Base-by-base conservation (phyloP, 2,888 invertebrate genomes). In the Aproaerema taeniolella region DNA sequence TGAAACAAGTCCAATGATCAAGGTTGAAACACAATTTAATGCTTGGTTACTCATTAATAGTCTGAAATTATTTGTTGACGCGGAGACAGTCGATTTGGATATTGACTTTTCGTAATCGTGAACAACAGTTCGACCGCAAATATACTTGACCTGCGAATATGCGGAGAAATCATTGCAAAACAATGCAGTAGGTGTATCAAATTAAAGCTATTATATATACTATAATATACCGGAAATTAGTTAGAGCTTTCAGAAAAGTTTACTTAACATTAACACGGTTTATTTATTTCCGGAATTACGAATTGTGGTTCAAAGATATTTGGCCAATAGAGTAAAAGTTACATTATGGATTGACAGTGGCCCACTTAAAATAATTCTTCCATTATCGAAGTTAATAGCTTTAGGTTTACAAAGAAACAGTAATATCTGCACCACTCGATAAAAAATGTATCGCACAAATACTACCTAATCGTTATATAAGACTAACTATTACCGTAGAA, bases 21-120 rank as follows among this genome's bases (percentile, higher is more conserved):
- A 40, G 40, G 40, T 35, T 34, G 31, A 32, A 26, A 10, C 24
- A 28, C 37, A 37, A 41, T 36, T 41, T 37, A 41, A 41, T 31
- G 38, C 25, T 38, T 31, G 14, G 24, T 31, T 38, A 16, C 14
- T 25, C 24, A 15, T 15, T 38, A 25, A 38, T 31, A 14, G 31
- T 12, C 28, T 31, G 31, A 38, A 30, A 38, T 31, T n/a, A 38
- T 38, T 30, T 17, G 29, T 17, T 24, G 31, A 12, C 13, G 17
- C 28, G 11, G 10, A 15, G 25, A 34, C 10, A 16, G 26, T 37
- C 16, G 10, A 30, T 37, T 37, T 30, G 35, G 15, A 30, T 37
- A 29, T 37, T 35, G 28, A 13, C 14, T 28, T 35, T 35, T 35
- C 35, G 35, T 35, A 35, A 35, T 28, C 12, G 7, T 24, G 25